A percentile compares a stretch with the other conserved stretches of the same genome.
phyloP scores from a whole-genome alignment of 2,113 vertebrate species.

The Anguilla japonica region DNA sequence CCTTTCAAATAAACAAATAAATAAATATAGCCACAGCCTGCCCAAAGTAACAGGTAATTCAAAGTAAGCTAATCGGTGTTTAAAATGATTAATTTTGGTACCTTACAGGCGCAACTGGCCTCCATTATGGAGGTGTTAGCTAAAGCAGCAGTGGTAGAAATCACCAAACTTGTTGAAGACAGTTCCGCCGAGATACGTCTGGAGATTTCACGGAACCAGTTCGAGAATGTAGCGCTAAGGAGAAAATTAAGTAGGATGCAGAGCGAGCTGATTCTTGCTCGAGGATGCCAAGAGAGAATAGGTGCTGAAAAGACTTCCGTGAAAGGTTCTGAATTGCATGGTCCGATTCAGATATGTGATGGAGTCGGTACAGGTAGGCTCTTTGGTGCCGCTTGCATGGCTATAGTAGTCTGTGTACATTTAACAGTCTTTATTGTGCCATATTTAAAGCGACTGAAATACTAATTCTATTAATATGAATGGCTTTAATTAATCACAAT shows the following conservation, averaged over 20 bases:
- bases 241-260: conserved; percentile 16
- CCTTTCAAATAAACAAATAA: too few species aligned
- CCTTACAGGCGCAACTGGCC: conserved; percentile 15
- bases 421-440: background rate
- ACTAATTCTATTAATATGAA: background rate
- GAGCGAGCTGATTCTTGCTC: conserved; percentile 2
- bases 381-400: background rate
- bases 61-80: background rate
- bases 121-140: conserved; percentile 27
- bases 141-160: conserved; percentile 15
- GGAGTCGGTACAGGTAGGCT: background rate
- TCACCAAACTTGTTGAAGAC: conserved; percentile 15
- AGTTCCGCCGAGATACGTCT: background rate
- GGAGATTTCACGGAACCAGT: conserved; percentile 12
- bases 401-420: too few species aligned
- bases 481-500: background rate
- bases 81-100: conserved; percentile 8
- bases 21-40: background rate
- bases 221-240: background rate
- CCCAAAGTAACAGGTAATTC: background rate
- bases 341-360: background rate
- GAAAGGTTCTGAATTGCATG: background rate
- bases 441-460: background rate
- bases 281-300: background rate
- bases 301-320: background rate